phyloP scores from a whole-genome alignment of 2,113 vertebrate genomes.

The Phaetusa simplex region DNA sequence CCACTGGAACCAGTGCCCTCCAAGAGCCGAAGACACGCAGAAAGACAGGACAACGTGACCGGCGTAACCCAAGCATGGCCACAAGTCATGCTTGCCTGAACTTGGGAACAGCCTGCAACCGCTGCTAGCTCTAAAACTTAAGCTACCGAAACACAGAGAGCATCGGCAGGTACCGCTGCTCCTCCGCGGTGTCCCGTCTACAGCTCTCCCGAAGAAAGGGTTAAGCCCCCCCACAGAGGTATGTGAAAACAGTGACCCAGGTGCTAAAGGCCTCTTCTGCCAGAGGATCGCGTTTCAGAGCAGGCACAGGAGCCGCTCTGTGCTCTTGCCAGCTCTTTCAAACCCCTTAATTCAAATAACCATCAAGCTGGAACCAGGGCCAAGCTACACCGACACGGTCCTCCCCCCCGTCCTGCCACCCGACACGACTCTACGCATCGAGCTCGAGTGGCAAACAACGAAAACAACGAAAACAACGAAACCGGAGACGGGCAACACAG shows the following conservation, averaged over 20 bases:
- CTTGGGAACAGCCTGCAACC: background rate
- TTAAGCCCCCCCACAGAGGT: background rate
- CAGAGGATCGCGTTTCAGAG: background rate
- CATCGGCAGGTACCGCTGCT: background rate
- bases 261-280: background rate
- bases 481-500: background rate
- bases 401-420: background rate
- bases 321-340: background rate
- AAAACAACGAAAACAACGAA: accelerated
- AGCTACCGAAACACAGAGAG: background rate
- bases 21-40: background rate
- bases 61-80: background rate
- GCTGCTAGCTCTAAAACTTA: background rate
- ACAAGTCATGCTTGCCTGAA: background rate
- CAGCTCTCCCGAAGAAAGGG: too few relatives aligned
- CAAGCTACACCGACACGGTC: accelerated
- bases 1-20: background rate
- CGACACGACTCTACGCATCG: accelerated
- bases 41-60: accelerated
- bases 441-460: background rate
- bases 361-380: background rate
- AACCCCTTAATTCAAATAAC: background rate
- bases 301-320: background rate
- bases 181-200: background rate
- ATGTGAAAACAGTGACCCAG: accelerated